Evolutionary conservation across 2,113 vertebrate genomes (phyloP), one percentile per base, ranked within the genome.

Genomic region (Motacilla alba): DNA sequence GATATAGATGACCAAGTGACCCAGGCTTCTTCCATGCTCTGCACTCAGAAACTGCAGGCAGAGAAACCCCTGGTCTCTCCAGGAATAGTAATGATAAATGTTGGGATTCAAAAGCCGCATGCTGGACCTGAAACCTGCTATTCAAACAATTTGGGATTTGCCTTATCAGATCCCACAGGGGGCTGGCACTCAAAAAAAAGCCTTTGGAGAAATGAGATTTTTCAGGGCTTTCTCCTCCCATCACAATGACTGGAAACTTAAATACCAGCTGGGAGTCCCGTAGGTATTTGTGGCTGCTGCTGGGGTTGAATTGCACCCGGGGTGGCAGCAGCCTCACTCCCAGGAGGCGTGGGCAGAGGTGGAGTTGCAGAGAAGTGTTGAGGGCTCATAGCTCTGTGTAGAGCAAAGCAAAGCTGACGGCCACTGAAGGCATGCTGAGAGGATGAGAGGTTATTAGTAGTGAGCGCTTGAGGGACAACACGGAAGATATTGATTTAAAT

Each of bases 391-490:
- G 46, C n/a, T 68, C 58, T 44, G 5, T 47, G 33, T 41, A 62
- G 41, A 93, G 62, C 23, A 66, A 55, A 69, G 53, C 35, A 63
- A 69, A 93, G n/a, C 82, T 55, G 91, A 50, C 13, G 4, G 1
- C 2, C 0, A 27, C 67, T 62, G 46, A 66, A 90, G 44, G 37
- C 55, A 20, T 74, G 68, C 82, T 92, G 82, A 53, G 88, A 83
- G 68, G 35, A 76, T 91, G 78, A 87, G 67, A 88, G 47, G n/a
- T 93, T 84, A 76, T 84, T 94, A 89, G 80, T 13, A 72, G 66
- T 0, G 5, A 91, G 56, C 0, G 1, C 93, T 81, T 82, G 77
- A 79, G 91, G 59, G 68, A 82, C 75, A 75, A 62, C 78, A 63
- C 0, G 0, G 72, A 88, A 88, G 44, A 78, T 86, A 83, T 5